phyloP scores from a whole-genome alignment of 2,113 vertebrate genomes.

The Xenopus tropicalis region DNA sequence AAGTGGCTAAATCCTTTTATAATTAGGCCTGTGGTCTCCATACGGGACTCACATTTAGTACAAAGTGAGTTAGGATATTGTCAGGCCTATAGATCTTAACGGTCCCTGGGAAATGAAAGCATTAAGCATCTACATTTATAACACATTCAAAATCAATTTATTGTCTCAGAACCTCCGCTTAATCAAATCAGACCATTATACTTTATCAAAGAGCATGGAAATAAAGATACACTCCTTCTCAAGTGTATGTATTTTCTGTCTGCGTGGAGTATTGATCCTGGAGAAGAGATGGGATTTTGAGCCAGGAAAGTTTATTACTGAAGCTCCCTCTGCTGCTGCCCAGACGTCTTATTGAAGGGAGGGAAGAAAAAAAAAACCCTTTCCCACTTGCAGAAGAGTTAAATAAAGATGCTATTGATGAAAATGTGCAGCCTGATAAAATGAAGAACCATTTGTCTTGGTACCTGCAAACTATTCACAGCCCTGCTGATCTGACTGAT shows the following conservation, averaged over 20 bases:
- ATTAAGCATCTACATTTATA: conserved; percentile 43
- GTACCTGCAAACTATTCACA: conserved; percentile 18
- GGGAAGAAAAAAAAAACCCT: conserved; percentile 11
- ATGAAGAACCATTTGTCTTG: conserved; percentile 18
- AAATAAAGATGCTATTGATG: conserved; percentile 19
- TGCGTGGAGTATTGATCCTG: conserved; percentile 39
- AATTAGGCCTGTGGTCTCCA: conserved; percentile 14
- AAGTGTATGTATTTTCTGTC: conserved; percentile 44
- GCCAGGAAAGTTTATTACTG: conserved; percentile 30
- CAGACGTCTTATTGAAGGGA: conserved; percentile 36
- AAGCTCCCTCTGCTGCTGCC: conserved; percentile 14
- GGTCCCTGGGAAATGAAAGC: conserved; percentile 39
- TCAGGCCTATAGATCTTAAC: conserved; percentile 39
- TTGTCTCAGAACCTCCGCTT: conserved; percentile 24
- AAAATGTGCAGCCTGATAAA: conserved; percentile 19
- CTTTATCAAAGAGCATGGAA: conserved; percentile 15
- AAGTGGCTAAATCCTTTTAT: conserved; percentile 9
- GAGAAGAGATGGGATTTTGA: conserved; percentile 42
- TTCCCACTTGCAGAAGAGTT: conserved; percentile 23
- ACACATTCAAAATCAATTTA: conserved; percentile 40
- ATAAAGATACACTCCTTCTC: conserved; percentile 38
- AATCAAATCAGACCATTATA: conserved; percentile 18
- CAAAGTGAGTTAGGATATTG: conserved; percentile 28
- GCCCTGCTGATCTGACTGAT: conserved; percentile 6
- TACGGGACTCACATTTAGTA: background rate